Conservation (phyloP, 2,113 vertebrate genomes). For the Epinephelus lanceolatus region DNA sequence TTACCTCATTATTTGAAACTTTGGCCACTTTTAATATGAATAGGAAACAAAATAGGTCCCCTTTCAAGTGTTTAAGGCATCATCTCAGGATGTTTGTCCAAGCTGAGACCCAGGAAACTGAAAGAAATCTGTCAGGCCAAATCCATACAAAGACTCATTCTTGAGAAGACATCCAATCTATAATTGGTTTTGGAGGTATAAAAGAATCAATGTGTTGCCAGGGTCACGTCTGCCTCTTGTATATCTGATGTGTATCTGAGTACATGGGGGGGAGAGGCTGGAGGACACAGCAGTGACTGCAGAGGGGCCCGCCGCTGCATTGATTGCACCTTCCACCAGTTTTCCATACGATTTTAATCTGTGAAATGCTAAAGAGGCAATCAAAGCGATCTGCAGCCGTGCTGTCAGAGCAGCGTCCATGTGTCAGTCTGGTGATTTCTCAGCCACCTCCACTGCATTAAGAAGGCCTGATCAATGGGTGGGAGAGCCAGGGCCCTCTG, state of each 20-base stretch:
- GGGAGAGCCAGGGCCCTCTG: background rate
- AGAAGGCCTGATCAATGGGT: slow-evolving; percentile 55
- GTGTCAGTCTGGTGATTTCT: slow-evolving; percentile 62
- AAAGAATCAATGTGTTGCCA: slow-evolving; percentile 62
- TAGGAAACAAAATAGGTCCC: no score
- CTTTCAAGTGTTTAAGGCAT: background rate
- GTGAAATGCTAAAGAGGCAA: slow-evolving; percentile 79
- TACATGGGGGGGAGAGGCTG: background rate
- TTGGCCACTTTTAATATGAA: no score
- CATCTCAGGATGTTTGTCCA: slow-evolving; percentile 8
- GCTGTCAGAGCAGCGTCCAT: slow-evolving; percentile 38
- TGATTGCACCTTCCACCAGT: slow-evolving; percentile 70
- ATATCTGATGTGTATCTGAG: slow-evolving; percentile 67
- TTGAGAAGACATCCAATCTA: slow-evolving; percentile 41
- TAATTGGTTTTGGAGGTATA: slow-evolving; percentile 47
- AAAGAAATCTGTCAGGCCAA: slow-evolving; percentile 8
- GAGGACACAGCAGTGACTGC: slow-evolving; percentile 48
- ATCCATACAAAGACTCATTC: slow-evolving; percentile 51
- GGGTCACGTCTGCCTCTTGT: slow-evolving; percentile 65
- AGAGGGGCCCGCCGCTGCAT: slow-evolving; percentile 39
- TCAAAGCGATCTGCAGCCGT: slow-evolving; percentile 56
- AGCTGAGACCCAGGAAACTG: background rate
- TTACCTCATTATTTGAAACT: no score
- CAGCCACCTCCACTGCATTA: slow-evolving; percentile 52
- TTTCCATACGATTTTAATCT: slow-evolving; percentile 74